phyloP scores from a whole-genome alignment of 1,140 invertebrate species.

The Drosophila parabipectinata region DNA sequence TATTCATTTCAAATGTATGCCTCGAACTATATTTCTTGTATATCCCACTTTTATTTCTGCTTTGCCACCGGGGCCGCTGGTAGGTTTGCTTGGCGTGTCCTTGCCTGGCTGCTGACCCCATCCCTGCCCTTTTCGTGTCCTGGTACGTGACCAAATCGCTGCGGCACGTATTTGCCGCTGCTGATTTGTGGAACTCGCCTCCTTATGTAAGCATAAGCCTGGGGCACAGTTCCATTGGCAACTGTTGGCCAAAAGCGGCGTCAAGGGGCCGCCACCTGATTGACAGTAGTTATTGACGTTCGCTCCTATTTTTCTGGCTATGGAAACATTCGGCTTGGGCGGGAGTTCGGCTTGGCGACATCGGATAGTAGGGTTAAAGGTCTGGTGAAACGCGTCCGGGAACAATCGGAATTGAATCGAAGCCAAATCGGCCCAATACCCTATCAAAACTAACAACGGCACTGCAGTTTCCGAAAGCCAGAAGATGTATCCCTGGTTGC shows the following conservation, averaged over 20 bases:
- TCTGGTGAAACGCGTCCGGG: neutral
- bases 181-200: slow-evolving; percentile 45
- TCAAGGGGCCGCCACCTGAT: slow-evolving; percentile 17
- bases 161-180: slow-evolving; percentile 68
- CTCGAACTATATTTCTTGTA: slow-evolving; percentile 63
- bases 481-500: no score
- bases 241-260: slow-evolving; percentile 6
- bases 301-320: neutral
- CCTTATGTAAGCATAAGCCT: slow-evolving; percentile 63
- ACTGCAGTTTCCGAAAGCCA: no score
- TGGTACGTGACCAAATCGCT: slow-evolving; percentile 72
- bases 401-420: neutral
- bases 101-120: slow-evolving; percentile 44
- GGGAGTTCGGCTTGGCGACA: no score
- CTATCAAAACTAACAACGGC: no score
- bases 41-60: slow-evolving; percentile 54
- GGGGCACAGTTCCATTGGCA: slow-evolving; percentile 47
- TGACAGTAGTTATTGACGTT: slow-evolving; percentile 44
- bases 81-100: slow-evolving; percentile 43
- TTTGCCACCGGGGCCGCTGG: slow-evolving; percentile 25
- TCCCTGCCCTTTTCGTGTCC: slow-evolving; percentile 20
- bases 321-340: neutral
- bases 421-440: neutral
- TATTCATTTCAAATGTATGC: slow-evolving; percentile 14
- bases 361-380: neutral